Evolutionary conservation across 1,140 invertebrate genomes (phyloP), one percentile per base, ranked within the genome.

Genomic region (Paramacrobiotus metropolitanus): DNA sequence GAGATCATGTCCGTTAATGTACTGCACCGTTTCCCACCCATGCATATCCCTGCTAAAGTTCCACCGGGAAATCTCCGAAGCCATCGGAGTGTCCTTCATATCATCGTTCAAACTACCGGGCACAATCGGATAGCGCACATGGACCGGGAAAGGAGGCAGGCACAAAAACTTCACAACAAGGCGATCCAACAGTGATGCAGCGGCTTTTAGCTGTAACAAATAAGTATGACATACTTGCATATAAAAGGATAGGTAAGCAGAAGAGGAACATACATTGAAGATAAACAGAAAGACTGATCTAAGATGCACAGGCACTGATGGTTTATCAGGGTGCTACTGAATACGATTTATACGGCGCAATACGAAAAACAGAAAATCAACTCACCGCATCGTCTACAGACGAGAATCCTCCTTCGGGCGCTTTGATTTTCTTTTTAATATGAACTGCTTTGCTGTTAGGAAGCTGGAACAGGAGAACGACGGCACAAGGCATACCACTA

Each of bases 361-460:
- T n/a, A n/a, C n/a, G n/a, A n/a, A n/a, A n/a, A n/a, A n/a, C n/a
- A n/a, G n/a, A n/a, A n/a, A n/a, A n/a, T n/a, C n/a, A 24, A 9
- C 24, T 55, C 28, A 55, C 48, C 48, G 48, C 48, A 9, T 55
- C 48, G 0, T 55, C 24, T 24, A 20, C 28, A 4, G 15, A 20
- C 4, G 15, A 4, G 24, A 20, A 55, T 20, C 15, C 15, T 20
- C 9, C 15, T 28, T 15, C 48, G 15, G 48, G 48, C 24, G 15
- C 15, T 24, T 55, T 55, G 15, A 55, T 20, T 28, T 15, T 55
- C 48, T 55, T 55, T 24, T 55, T 55, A 24, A 55, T 55, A 28
- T 55, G 48, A 28, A 55, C 48, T 24, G 48, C 48, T 55, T 55
- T 55, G 48, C 48, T 55, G 48, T 55, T 55, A 28, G 48, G 48